Evolutionary conservation across 2,888 invertebrate species (phyloP), one percentile per base, ranked within the genome.

Genomic region (Yponomeuta plumbellus): DNA sequence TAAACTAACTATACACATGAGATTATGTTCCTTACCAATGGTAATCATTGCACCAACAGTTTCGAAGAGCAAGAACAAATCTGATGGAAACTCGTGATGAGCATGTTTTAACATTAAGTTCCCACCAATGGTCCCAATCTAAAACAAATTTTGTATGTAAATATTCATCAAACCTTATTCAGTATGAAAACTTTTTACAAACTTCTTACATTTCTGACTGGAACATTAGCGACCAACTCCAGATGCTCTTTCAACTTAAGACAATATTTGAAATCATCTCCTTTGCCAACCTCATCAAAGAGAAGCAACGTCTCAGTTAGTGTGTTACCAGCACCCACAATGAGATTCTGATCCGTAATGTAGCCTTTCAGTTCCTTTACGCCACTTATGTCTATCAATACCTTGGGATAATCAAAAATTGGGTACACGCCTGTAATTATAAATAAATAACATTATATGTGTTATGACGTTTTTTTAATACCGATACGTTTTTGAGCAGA

Each of bases 41-140:
- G 86, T 85, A 11, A 90, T 70, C 82, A 87, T 84, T 10, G 79
- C 88, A 39, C 88, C 87, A 64, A 89, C 81, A 22, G 86, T 86
- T 78, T 94, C 94, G 66, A 95, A 86, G 13, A 95, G 88, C 57
- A 95, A 74, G 77, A 95, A 96, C 26, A 96, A 78, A 81, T 96
- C 96, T 0, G 96, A 96, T 20, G 94, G 94, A 80, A 96, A 96
- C 68, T 95, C 94, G 23, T 86, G 92, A 75, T 95, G 92, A 13
- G 84, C 76, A 78, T 96, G 92, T 80, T 96, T 96, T 72, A 95
- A 67, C 66, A 74, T 85, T 52, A 92, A 75, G 73, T 96, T 96
- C 11, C 96, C 96, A 68, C 94, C 96, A 69, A 96, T 86, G 1
- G 94, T 94, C 34, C 95, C 96, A 71, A 93, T 92, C 94, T 94